Evolutionary conservation across 1,140 invertebrate species (phyloP).

Genomic region (Brachionus paranguensis): DNA sequence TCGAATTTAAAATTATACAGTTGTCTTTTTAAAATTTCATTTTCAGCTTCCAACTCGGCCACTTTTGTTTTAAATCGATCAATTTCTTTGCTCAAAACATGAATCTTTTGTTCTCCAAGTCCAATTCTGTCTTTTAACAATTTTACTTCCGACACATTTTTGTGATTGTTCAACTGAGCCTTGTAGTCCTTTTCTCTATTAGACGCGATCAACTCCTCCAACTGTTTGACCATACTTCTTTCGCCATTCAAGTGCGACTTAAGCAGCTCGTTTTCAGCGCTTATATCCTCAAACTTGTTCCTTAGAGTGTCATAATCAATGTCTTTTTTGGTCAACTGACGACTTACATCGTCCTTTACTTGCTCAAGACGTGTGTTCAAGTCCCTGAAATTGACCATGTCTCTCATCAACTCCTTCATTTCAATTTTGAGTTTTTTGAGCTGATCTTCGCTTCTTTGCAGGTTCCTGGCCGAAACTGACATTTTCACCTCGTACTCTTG

Average conservation of each 20-base stretch:
- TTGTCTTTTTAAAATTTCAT: slow-evolving; percentile 50
- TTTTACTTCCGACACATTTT: slow-evolving; percentile 52
- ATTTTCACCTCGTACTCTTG: slow-evolving; percentile 53
- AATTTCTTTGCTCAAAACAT: slow-evolving; percentile 52
- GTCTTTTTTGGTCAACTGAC: slow-evolving; percentile 47
- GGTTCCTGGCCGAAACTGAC: slow-evolving; percentile 48
- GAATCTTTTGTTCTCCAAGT: slow-evolving; percentile 53
- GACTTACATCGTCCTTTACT: slow-evolving; percentile 50
- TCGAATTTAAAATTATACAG: slow-evolving; percentile 55
- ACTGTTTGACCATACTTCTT: slow-evolving; percentile 46
- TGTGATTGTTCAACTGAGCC: slow-evolving; percentile 49
- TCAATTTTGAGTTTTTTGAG: slow-evolving; percentile 49
- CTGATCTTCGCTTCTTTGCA: slow-evolving; percentile 50
- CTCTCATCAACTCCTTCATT: slow-evolving; percentile 46
- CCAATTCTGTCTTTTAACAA: slow-evolving; percentile 53
- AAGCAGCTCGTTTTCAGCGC: slow-evolving; percentile 48
- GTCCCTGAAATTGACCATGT: slow-evolving; percentile 51
- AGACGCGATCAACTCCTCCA: slow-evolving; percentile 50
- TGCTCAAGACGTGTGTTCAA: slow-evolving; percentile 51
- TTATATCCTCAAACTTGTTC: slow-evolving; percentile 48
- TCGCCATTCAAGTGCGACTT: slow-evolving; percentile 48
- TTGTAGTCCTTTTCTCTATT: slow-evolving; percentile 54
- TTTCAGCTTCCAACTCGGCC: slow-evolving; percentile 53
- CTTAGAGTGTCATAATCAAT: slow-evolving; percentile 53
- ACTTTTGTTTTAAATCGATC: slow-evolving; percentile 49